Conservation (phyloP, 64 coral and sea anemone species). For the Dendronephthya gigantea region DNA sequence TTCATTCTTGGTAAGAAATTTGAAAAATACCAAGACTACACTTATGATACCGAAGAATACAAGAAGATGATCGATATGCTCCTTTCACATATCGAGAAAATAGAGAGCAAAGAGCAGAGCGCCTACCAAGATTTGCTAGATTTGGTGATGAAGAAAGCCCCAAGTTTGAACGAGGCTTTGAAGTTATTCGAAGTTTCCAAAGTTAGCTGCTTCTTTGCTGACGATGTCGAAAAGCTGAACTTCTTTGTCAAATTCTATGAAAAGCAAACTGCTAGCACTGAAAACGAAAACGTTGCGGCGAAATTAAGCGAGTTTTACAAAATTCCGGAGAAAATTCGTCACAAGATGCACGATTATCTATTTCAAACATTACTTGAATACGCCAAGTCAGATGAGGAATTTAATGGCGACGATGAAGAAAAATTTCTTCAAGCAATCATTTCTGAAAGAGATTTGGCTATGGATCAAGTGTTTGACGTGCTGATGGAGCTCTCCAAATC, state of each 20-base stretch:
- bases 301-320: neutral
- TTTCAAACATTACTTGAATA: neutral
- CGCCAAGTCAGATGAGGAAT: neutral
- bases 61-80: no score
- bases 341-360: neutral
- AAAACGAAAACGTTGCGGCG: neutral
- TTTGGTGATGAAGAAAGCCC: no score
- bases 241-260: neutral
- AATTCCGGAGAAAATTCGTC: neutral
- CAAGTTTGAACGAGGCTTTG: no score
- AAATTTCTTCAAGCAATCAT: neutral
- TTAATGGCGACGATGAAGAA: neutral
- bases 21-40: no score
- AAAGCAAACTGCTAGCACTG: neutral
- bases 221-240: neutral
- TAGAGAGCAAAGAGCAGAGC: no score
- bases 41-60: no score
- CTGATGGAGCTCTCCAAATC: neutral
- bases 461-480: neutral
- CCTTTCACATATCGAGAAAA: no score
- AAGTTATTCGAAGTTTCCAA: no score
- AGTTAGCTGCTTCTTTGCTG: neutral
- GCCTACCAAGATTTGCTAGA: no score
- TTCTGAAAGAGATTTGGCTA: neutral
- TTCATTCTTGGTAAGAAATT: no score